Percentiles rank a stretch among this genome's conserved stretches.
phyloP scores from a whole-genome alignment of 2,888 invertebrate genomes.

The Meloe dianella region DNA sequence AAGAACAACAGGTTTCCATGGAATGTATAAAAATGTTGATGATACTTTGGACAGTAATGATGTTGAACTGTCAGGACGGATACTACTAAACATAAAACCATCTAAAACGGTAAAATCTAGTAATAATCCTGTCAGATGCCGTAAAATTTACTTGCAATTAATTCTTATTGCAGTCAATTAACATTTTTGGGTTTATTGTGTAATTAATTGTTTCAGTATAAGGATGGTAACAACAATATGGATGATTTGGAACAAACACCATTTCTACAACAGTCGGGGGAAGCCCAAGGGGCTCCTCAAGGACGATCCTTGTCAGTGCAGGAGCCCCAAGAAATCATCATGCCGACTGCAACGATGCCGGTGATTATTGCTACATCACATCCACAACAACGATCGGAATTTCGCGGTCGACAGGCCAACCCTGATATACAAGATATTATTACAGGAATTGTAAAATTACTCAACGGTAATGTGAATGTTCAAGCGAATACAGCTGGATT shows the following conservation, averaged over 20 bases:
- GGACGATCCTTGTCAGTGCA: slow-evolving; percentile 68
- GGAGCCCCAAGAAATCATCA: slow-evolving; percentile 67
- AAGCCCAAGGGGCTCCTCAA: slow-evolving; percentile 77
- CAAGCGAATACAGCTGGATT: slow-evolving; percentile 73
- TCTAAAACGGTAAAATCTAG: slow-evolving; percentile 61
- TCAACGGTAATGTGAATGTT: slow-evolving; percentile 88
- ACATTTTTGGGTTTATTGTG: background rate
- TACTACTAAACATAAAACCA: slow-evolving; percentile 61
- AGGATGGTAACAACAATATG: slow-evolving; percentile 53
- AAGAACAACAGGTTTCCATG: slow-evolving; percentile 60
- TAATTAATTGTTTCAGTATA: slow-evolving; percentile 47
- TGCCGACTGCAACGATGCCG: slow-evolving; percentile 60
- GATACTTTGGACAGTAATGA: slow-evolving; percentile 61
- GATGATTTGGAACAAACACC: slow-evolving; percentile 35
- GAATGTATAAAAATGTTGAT: slow-evolving; percentile 64
- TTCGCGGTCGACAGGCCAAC: slow-evolving; percentile 65
- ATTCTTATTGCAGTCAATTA: background rate
- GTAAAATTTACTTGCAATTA: slow-evolving; percentile 19
- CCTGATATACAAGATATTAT: slow-evolving; percentile 90
- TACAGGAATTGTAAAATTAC: slow-evolving; percentile 84
- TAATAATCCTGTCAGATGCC: slow-evolving; percentile 49
- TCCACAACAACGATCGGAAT: slow-evolving; percentile 45
- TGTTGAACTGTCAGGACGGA: slow-evolving; percentile 58
- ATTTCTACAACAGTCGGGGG: slow-evolving; percentile 67
- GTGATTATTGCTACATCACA: slow-evolving; percentile 59